phyloP scores from a whole-genome alignment of 2,888 invertebrate genomes.

The Nemotelus pantherinus region DNA sequence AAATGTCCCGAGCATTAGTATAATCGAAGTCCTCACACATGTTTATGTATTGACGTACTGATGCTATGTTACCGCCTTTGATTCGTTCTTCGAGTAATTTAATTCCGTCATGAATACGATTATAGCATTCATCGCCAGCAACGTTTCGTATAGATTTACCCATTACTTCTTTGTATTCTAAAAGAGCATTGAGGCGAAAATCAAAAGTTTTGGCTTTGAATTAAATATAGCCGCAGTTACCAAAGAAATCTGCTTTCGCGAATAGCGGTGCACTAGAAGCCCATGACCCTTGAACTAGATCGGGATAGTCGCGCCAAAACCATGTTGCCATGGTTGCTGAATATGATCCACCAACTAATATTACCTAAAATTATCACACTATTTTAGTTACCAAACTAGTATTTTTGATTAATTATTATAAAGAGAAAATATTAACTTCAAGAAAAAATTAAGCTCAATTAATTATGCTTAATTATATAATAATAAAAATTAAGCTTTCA shows the following conservation, averaged over 20 bases:
- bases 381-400: no score
- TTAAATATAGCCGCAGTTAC: slow-evolving; percentile 50
- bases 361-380: slow-evolving; percentile 49
- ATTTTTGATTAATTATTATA: no score
- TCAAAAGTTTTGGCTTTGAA: neutral
- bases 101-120: slow-evolving; percentile 59
- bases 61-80: slow-evolving; percentile 54
- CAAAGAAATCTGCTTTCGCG: slow-evolving; percentile 71
- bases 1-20: slow-evolving; percentile 59
- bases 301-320: slow-evolving; percentile 74
- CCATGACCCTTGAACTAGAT: slow-evolving; percentile 69
- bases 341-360: slow-evolving; percentile 75
- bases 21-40: slow-evolving; percentile 60
- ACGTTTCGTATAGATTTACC: slow-evolving; percentile 59
- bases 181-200: neutral
- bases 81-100: slow-evolving; percentile 59
- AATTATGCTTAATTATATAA: no score
- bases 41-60: slow-evolving; percentile 59
- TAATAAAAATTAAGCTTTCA: no score
- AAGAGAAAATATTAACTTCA: no score
- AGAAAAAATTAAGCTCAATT: no score
- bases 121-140: slow-evolving; percentile 59
- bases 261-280: slow-evolving; percentile 74
- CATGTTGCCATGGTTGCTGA: slow-evolving; percentile 75
- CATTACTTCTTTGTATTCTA: slow-evolving; percentile 63